Evolutionary conservation across 2,888 invertebrate species (phyloP), one percentile per base, ranked within the genome.

Genomic region (Candidula unifasciata): DNA sequence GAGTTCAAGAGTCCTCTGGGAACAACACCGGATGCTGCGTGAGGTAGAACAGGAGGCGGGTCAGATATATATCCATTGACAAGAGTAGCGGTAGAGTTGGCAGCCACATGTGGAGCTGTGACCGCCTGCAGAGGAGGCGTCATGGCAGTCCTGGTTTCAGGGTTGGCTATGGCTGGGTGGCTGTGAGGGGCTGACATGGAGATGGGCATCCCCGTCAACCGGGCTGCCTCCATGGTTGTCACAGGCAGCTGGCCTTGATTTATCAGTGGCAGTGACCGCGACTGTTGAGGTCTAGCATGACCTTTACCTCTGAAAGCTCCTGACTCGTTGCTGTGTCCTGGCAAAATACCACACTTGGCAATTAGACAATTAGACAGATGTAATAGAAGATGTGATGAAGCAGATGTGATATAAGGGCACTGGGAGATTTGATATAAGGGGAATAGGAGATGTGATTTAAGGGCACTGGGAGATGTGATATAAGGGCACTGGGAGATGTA

Each of bases 61-160:
- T 91, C 91, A 10, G 90, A 89, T 37, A 87, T 88, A 82, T 89
- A 91, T 0, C 90, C 90, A 83, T 89, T 89, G 66, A 82, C 87
- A 35, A 85, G 33, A 35, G 79, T 33, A 5, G 52, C 85, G 73
- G 66, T 13, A 52, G 73, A 54, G 54, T 44, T 69, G n/a, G 52
- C 37, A 68, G 82, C 74, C 13, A 57, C 57, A 24, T 82, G 82
- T 3, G 82, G 21, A 5, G 30, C 74, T 27, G 74, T 35, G 35
- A 30, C 76, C 33, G 77, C 69, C 2, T 76, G 71, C 16, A 80
- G 21, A 27, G 77, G 68, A 16, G 83, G 83, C n/a, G 78, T 66
- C 35, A n/a, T 52, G 52, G 54, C 66, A 27, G 60, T 73, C 33
- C 83, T 35, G 16, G 76, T n/a, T 30, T 82, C 82, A 18, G 54